Conservation (phyloP, 2,888 invertebrate species). For the Drosophila merina region DNA sequence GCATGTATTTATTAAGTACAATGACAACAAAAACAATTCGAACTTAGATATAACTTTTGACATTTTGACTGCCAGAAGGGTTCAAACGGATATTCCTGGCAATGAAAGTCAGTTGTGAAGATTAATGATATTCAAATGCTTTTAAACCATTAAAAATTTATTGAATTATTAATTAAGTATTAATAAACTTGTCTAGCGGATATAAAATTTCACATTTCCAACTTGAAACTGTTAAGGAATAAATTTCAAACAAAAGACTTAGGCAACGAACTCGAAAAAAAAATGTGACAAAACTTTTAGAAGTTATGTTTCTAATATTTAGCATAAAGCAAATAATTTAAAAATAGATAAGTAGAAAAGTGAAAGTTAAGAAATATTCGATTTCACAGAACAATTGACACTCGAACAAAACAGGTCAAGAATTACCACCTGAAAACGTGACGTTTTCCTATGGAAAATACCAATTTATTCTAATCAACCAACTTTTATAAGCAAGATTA, state of each 20-base stretch:
- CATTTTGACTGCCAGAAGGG: conserved; percentile 18
- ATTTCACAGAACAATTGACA: neutral
- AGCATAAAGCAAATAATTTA: no score
- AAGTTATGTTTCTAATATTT: no score
- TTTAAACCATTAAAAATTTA: conserved; percentile 51
- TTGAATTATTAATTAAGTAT: neutral
- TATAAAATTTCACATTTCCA: neutral
- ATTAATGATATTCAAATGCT: conserved; percentile 70
- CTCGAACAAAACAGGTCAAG: conserved; percentile 20
- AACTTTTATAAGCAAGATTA: neutral
- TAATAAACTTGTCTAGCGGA: neutral
- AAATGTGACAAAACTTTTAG: no score
- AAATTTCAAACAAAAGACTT: conserved; percentile 56
- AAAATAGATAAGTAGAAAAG: neutral
- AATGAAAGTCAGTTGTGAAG: conserved; percentile 51
- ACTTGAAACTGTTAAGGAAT: conserved; percentile 2
- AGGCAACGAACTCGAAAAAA: conserved; percentile 51
- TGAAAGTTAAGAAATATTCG: neutral
- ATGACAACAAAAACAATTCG: conserved; percentile 28
- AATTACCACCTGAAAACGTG: conserved; percentile 11
- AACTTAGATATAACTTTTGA: conserved; percentile 15
- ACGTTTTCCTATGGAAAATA: neutral
- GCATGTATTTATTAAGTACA: conserved; percentile 58
- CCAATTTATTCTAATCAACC: neutral
- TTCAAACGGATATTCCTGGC: conserved; percentile 46